Percentiles rank a stretch among this genome's conserved stretches.
These are phyloP conservation scores for Poecile atricapillus DNA, from an alignment of 2,113 vertebrate genomes.

Conservation along the genomic window DNA sequence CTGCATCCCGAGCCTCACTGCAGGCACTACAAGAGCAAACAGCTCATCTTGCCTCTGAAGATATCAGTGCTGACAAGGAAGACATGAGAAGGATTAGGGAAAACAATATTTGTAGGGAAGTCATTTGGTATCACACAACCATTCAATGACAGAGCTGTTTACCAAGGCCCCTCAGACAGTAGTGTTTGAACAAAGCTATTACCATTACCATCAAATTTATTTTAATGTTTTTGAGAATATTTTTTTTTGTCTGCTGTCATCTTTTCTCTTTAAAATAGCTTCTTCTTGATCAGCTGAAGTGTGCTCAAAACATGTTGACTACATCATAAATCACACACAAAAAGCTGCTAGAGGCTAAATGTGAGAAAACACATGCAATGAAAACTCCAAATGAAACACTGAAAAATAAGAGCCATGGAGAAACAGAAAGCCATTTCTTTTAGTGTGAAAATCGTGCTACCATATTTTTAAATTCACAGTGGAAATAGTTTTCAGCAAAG, in stretches of 20 bases:
- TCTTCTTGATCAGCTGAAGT: neutral
- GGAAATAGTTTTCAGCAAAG: neutral
- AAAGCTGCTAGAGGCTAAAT: neutral
- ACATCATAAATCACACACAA: neutral
- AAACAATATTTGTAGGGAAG: neutral
- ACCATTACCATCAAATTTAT: neutral
- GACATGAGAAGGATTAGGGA: neutral
- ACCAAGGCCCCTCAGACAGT: neutral
- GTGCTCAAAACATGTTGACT: neutral
- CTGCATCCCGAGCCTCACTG: rapidly evolving
- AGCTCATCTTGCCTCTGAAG: neutral
- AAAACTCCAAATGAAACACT: neutral
- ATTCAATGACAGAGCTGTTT: neutral
- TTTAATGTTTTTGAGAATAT: neutral
- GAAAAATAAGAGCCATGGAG: neutral
- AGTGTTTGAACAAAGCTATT: neutral
- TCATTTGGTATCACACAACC: neutral
- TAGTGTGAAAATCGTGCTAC: neutral
- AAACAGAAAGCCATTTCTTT: neutral
- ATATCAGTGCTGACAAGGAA: neutral
- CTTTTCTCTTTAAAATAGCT: neutral
- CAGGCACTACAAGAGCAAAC: neutral
- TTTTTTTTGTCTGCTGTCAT: neutral
- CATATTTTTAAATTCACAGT: neutral
- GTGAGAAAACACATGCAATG: neutral